Evolutionary conservation across 2,797 vertebrate genomes (phyloP), one percentile per base, ranked within the genome.

Genomic region (Xyrichtys novacula): DNA sequence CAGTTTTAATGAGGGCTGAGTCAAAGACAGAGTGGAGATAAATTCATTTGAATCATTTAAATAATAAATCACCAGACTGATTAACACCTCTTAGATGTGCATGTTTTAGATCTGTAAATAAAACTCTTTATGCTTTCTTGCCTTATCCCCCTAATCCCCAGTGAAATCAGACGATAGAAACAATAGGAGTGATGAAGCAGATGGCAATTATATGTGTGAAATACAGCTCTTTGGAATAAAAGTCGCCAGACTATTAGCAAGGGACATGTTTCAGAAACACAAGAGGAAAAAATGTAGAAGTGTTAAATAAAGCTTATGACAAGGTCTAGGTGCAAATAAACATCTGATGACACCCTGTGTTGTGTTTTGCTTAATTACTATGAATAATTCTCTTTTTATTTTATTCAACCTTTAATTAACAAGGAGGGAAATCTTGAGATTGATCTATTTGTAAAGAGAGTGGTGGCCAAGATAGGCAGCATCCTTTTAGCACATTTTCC

Each of bases 151-250:
- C 12, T 25, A 56, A 63, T 71, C 64, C 60, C 56, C 23, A 39
- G 63, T 73, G 74, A 73, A 56, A 47, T 47, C 29, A 43, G 52
- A 26, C 17, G 34, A 65, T 40, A 26, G 20, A 59, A 55, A 50
- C 16, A 60, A 71, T 52, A 31, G 48, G 7, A 53, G 28, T 4
- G 43, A 75, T 60, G 49, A 74, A 79, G 64, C 75, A 81, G 73
- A 71, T 80, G 65, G 71, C 59, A 70, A 65, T 83, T 71, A 81
- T 65, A 72, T 53, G 65, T 75, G 58, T 79, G 61, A 85, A 76
- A 74, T 52, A 56, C 55, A 80, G 49, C 56, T 81, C 58, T 65
- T 29, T 61, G 63, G 36, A 75, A 71, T 49, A 43, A 15, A 66
- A 55, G 65, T 42, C 48, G 22, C 42, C 15, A 26, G 25, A 53